Evolutionary conservation across 1,140 invertebrate genomes (phyloP).

Genomic region (Branchinecta lindahli): DNA sequence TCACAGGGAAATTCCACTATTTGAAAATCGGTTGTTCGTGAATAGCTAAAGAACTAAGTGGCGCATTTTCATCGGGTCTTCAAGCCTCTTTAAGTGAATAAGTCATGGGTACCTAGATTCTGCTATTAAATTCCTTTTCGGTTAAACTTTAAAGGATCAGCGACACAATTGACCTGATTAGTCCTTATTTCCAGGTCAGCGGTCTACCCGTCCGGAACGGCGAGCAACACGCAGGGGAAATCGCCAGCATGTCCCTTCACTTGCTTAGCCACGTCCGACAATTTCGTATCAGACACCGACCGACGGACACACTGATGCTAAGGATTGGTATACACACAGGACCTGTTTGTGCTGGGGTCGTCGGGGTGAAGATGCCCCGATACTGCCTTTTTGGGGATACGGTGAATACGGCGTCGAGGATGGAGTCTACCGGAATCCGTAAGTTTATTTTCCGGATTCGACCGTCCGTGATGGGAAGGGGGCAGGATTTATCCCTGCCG

Average conservation of each 20-base stretch:
- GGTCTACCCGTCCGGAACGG: conserved; percentile 72
- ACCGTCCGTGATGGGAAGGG: too few relatives aligned
- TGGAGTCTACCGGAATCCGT: conserved; percentile 83
- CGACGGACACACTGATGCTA: conserved; percentile 62
- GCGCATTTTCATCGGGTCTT: too few relatives aligned
- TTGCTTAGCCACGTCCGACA: conserved; percentile 56
- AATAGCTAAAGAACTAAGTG: too few relatives aligned
- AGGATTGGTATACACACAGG: conserved; percentile 83
- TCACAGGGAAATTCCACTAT: too few relatives aligned
- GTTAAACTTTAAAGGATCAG: not conserved
- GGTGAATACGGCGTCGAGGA: conserved; percentile 79
- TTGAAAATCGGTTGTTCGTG: too few relatives aligned
- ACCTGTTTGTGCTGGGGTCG: conserved; percentile 75
- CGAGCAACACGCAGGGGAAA: conserved; percentile 71
- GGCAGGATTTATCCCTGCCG: not conserved
- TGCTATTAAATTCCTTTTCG: too few relatives aligned
- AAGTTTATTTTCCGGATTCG: conserved; percentile 27
- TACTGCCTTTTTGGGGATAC: conserved; percentile 82
- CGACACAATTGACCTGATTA: not conserved
- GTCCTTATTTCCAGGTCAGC: conserved; percentile 36
- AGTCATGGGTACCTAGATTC: too few relatives aligned
- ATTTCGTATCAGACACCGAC: conserved; percentile 73
- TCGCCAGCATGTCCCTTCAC: conserved; percentile 80
- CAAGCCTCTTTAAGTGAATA: too few relatives aligned
- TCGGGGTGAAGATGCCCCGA: conserved; percentile 74